phyloP scores from a whole-genome alignment of 2,888 invertebrate species.

The Drosophila barbarae region DNA sequence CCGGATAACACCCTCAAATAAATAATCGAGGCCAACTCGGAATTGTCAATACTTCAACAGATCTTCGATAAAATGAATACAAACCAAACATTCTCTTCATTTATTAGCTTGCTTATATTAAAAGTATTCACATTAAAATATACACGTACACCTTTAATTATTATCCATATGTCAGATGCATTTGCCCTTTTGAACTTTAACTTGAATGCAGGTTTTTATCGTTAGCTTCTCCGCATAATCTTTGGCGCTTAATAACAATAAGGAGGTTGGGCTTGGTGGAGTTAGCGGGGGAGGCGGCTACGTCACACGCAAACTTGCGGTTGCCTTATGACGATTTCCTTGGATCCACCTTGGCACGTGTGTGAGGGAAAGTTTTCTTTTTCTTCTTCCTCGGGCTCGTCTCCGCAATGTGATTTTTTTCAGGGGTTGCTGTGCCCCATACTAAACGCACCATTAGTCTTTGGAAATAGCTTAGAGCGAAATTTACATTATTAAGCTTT shows the following conservation, averaged over 20 bases:
- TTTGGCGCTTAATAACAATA: conserved; percentile 70
- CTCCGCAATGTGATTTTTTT: conserved; percentile 31
- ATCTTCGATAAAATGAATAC: not conserved
- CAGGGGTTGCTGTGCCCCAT: conserved; percentile 50
- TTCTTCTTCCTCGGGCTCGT: conserved; percentile 9
- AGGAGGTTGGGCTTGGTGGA: conserved; percentile 16
- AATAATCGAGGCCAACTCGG: not conserved
- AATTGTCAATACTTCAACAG: not conserved
- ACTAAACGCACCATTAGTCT: conserved; percentile 75
- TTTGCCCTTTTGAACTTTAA: not conserved
- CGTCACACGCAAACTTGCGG: conserved; percentile 67
- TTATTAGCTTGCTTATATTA: not conserved
- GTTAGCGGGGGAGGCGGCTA: conserved; percentile 22
- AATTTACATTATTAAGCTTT: conserved; percentile 76
- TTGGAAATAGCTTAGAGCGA: conserved; percentile 73
- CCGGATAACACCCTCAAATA: not conserved
- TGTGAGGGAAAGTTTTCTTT: conserved; percentile 43
- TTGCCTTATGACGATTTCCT: conserved; percentile 55
- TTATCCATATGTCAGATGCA: not conserved
- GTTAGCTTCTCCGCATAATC: conserved; percentile 61
- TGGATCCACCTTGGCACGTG: conserved; percentile 18
- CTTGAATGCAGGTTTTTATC: not conserved
- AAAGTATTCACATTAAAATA: no score
- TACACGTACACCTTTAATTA: no score
- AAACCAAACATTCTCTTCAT: not conserved